A percentile compares a stretch with the other conserved stretches of the same genome.
Conservation (phyloP, 2,888 invertebrate species). For the Mesorhabditis belari region DNA sequence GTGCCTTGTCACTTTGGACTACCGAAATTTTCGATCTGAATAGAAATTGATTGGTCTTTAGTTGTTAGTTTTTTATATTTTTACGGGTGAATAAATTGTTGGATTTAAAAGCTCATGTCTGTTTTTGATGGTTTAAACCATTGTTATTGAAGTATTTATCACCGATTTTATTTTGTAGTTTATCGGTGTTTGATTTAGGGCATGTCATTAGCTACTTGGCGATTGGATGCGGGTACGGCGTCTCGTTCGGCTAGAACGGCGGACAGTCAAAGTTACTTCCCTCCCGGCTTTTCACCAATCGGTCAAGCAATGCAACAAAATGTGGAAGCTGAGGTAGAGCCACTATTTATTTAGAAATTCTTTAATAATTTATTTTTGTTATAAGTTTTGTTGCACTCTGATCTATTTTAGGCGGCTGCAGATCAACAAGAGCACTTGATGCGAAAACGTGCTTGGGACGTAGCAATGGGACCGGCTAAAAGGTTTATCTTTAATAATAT, state of each 20-base stretch:
- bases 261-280: conserved; percentile 27
- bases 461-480: conserved; percentile 51
- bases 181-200: no score
- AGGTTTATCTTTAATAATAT: not conserved
- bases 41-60: no score
- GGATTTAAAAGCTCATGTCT: no score
- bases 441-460: conserved; percentile 52
- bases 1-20: conserved; percentile 39
- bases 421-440: conserved; percentile 50
- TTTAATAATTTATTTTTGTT: not conserved
- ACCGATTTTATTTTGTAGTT: no score
- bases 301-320: conserved; percentile 28
- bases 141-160: no score
- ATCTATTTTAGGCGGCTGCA: conserved; percentile 16
- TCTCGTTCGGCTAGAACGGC: conserved; percentile 16
- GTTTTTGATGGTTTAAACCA: no score
- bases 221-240: conserved; percentile 22
- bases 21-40: conserved; percentile 11
- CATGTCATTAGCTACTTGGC: conserved; percentile 23
- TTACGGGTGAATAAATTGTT: no score
- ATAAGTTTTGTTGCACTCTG: not conserved
- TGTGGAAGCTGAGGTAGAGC: conserved; percentile 9
- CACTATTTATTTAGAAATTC: not conserved
- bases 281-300: conserved; percentile 45
- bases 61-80: no score